phyloP scores from a whole-genome alignment of 2,113 vertebrate species.

The Pontoporia blainvillei region DNA sequence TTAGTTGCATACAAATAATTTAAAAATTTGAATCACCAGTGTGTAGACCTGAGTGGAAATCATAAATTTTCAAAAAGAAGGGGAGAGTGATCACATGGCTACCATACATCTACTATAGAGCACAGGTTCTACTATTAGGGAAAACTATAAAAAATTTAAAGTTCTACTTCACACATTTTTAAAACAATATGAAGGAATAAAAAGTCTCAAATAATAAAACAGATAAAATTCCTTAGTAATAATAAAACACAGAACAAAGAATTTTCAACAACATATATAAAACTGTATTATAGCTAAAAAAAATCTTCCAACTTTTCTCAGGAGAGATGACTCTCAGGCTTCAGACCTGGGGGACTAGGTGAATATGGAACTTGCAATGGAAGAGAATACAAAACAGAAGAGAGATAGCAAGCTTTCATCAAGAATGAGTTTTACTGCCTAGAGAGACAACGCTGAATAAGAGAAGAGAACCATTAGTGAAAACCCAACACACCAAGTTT shows the following conservation, averaged over 20 bases:
- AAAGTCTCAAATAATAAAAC: neutral
- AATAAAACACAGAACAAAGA: neutral
- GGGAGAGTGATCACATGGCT: neutral
- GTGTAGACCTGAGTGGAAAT: neutral
- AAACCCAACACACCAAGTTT: neutral
- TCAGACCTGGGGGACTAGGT: neutral
- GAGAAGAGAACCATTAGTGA: neutral
- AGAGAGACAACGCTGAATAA: neutral
- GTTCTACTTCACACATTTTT: neutral
- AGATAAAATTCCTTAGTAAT: neutral
- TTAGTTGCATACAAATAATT: neutral
- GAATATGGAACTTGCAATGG: neutral
- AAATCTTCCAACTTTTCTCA: neutral
- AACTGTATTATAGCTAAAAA: neutral
- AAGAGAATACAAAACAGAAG: neutral
- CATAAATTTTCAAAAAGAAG: neutral
- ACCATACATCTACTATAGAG: neutral
- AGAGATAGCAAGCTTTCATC: neutral
- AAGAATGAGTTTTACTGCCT: neutral
- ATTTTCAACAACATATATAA: neutral
- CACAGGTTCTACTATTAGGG: neutral
- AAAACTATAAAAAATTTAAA: neutral
- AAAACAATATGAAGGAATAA: neutral
- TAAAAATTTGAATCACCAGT: neutral
- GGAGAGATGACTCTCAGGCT: neutral